phyloP scores from a whole-genome alignment of 2,797 vertebrate genomes.

The Glossophaga mutica region DNA sequence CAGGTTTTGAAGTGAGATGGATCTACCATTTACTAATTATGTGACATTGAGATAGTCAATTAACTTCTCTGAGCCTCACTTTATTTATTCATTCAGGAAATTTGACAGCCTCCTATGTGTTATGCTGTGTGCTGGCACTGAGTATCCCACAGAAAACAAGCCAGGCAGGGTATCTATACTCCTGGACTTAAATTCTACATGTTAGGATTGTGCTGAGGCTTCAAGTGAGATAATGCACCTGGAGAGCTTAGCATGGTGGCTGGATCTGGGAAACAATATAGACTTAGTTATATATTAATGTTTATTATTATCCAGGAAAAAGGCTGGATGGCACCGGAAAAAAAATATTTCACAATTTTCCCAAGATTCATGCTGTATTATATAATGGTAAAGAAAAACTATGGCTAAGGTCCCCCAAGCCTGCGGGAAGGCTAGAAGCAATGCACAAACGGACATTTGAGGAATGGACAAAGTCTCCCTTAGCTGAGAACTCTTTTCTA shows the following conservation, averaged over 20 bases:
- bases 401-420: not conserved
- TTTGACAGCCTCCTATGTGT: not conserved
- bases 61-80: not conserved
- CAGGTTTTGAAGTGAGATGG: not conserved
- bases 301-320: slow-evolving; percentile 1
- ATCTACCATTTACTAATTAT: not conserved
- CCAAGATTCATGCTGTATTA: not conserved
- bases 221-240: not conserved
- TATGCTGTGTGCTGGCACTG: not conserved
- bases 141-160: not conserved
- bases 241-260: not conserved
- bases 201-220: not conserved
- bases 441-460: slow-evolving; percentile 3
- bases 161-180: not conserved
- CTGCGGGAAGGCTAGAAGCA: not conserved
- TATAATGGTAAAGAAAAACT: slow-evolving; percentile 10
- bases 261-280: not conserved
- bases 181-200: not conserved
- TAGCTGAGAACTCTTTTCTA: not conserved
- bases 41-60: not conserved
- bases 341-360: slow-evolving; percentile 33
- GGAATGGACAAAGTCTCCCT: not conserved
- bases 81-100: slow-evolving; percentile 12
- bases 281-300: not conserved
- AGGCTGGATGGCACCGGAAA: not conserved